Conservation (phyloP, 2,113 vertebrate genomes). For the Cryptotis parvus region DNA sequence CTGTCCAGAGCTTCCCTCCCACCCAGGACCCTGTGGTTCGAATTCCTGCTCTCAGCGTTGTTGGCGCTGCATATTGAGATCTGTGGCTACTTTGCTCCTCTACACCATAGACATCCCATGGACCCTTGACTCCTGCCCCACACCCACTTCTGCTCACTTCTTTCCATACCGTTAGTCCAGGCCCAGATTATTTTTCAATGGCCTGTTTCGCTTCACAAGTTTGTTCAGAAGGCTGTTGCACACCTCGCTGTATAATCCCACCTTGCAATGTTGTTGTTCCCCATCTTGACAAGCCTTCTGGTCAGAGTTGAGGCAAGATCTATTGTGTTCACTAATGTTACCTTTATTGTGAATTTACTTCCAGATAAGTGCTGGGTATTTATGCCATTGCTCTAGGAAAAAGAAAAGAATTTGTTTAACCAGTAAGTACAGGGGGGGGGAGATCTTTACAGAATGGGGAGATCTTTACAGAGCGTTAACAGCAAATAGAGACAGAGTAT, state of each 20-base stretch:
- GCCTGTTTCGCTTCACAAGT: not conserved
- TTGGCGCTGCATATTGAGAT: too few relatives aligned
- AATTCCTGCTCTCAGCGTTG: too few relatives aligned
- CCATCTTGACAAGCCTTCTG: not conserved
- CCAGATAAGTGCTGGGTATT: not conserved
- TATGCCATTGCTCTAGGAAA: slow-evolving; percentile 3
- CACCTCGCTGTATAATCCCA: not conserved
- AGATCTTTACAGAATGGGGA: not conserved
- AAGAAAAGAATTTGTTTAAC: not conserved
- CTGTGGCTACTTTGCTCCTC: too few relatives aligned
- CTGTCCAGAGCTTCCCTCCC: too few relatives aligned
- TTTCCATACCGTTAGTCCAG: too few relatives aligned
- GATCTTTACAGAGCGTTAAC: not conserved
- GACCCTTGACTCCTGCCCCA: too few relatives aligned
- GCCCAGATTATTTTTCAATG: not conserved
- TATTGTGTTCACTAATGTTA: not conserved
- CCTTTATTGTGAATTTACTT: not conserved
- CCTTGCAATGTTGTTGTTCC: not conserved
- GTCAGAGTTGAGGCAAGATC: not conserved
- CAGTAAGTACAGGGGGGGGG: not conserved
- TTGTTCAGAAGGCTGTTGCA: not conserved
- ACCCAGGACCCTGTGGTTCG: too few relatives aligned
- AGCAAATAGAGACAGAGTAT: not conserved
- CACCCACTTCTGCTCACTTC: too few relatives aligned
- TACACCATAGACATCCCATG: too few relatives aligned